phyloP scores from a whole-genome alignment of 2,888 invertebrate species.

The Trichopria drosophilae region DNA sequence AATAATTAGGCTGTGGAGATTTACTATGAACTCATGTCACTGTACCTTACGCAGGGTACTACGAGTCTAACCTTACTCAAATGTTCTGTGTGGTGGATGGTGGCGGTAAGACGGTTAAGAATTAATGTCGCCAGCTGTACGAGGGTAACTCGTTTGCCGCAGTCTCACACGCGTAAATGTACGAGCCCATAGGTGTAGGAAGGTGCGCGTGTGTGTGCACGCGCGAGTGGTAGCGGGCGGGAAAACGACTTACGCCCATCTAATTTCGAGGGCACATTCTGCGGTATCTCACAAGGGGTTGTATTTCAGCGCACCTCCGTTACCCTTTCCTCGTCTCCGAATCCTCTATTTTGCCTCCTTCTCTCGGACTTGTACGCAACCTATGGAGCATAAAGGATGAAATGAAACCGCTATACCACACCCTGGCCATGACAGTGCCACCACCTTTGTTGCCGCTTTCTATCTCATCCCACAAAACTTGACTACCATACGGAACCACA shows the following conservation, averaged over 20 bases:
- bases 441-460: slow-evolving; percentile 10
- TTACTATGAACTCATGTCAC: too few species aligned
- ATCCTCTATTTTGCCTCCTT: slow-evolving; percentile 32
- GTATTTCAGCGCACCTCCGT: slow-evolving; percentile 52
- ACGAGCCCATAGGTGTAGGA: not conserved
- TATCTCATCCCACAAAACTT: slow-evolving; percentile 26
- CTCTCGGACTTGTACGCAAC: slow-evolving; percentile 15
- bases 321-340: slow-evolving; percentile 37
- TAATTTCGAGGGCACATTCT: slow-evolving; percentile 56
- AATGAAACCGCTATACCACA: slow-evolving; percentile 55
- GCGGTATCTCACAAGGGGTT: slow-evolving; percentile 56
- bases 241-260: slow-evolving; percentile 54
- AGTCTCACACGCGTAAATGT: too few species aligned
- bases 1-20: too few species aligned
- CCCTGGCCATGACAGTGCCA: slow-evolving; percentile 37
- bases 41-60: too few species aligned
- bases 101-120: too few species aligned
- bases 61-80: too few species aligned
- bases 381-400: slow-evolving; percentile 49
- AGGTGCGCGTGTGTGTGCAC: slow-evolving; percentile 13
- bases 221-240: slow-evolving; percentile 39
- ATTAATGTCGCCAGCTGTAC: slow-evolving; percentile 40
- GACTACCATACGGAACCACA: too few species aligned
- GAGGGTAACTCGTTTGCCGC: slow-evolving; percentile 31
- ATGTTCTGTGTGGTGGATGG: too few species aligned